Conservation (phyloP, 2,797 vertebrate genomes). For the Hippoglossus hippoglossus region DNA sequence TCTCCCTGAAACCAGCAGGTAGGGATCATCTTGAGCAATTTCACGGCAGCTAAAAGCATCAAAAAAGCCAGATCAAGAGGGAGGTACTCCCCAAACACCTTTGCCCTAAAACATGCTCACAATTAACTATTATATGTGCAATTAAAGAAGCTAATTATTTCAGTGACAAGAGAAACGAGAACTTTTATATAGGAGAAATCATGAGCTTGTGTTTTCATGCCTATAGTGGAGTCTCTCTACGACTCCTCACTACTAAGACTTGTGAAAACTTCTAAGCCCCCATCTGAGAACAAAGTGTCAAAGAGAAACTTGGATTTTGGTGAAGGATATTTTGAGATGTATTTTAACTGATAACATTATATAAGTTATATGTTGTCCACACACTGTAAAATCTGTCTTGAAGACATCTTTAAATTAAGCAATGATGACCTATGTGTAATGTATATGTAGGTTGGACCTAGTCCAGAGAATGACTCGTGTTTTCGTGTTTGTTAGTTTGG, state of each 20-base stretch:
- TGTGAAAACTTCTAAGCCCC: conserved; percentile 11
- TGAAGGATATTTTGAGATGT: conserved; percentile 9
- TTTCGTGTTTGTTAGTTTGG: background rate
- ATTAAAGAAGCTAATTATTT: background rate
- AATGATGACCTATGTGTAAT: background rate
- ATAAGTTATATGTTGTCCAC: background rate
- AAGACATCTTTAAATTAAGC: conserved; percentile 14
- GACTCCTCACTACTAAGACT: background rate
- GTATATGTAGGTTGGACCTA: conserved; percentile 1
- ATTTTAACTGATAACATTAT: background rate
- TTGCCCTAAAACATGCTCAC: conserved; percentile 16
- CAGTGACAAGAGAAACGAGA: background rate
- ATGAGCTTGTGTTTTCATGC: conserved; percentile 8
- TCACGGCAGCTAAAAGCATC: conserved; percentile 21
- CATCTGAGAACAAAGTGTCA: conserved; percentile 8
- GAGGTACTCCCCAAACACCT: conserved; percentile 17
- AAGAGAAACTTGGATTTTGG: conserved; percentile 7
- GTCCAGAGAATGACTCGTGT: background rate
- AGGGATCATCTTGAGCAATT: conserved; percentile 3
- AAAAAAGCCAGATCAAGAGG: conserved; percentile 41
- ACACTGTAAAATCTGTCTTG: background rate
- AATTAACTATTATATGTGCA: background rate
- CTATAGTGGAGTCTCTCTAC: background rate
- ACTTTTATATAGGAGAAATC: background rate
- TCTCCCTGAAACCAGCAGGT: conserved; percentile 35